phyloP scores from a whole-genome alignment of 1,140 invertebrate species.

The Heliconius himera region DNA sequence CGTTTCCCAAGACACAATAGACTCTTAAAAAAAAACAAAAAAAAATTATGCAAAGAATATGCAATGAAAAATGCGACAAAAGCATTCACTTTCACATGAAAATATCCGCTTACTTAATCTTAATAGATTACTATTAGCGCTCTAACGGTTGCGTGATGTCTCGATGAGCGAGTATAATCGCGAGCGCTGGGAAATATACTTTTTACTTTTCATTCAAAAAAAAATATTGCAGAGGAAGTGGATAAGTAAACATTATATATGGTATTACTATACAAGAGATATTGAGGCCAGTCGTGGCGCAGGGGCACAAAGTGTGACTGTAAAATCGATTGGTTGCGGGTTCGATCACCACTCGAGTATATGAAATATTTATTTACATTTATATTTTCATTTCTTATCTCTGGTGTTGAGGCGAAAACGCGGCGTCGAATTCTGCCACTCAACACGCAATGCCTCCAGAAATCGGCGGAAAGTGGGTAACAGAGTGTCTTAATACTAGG shows the following conservation, averaged over 20 bases:
- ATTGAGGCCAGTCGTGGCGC: too few relatives aligned
- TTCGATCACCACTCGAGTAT: too few relatives aligned
- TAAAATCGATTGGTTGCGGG: too few relatives aligned
- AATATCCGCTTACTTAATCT: constrained; percentile 49
- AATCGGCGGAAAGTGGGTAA: too few relatives aligned
- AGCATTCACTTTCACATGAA: constrained; percentile 50
- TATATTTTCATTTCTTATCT: too few relatives aligned
- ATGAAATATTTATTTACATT: too few relatives aligned
- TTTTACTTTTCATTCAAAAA: constrained; percentile 17
- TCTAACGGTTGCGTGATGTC: constrained; percentile 33
- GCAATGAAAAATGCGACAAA: constrained; percentile 28
- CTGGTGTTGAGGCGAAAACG: too few relatives aligned
- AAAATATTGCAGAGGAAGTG: not conserved
- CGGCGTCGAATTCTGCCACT: too few relatives aligned
- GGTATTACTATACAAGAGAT: too few relatives aligned
- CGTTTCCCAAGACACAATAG: not conserved
- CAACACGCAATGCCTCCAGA: too few relatives aligned
- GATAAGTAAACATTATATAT: not conserved
- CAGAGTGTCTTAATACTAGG: too few relatives aligned
- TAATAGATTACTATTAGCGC: constrained; percentile 47
- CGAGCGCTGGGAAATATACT: constrained; percentile 5
- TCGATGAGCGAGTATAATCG: constrained; percentile 1
- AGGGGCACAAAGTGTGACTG: too few relatives aligned
- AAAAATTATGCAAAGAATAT: not conserved
- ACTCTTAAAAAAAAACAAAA: not conserved